Conservation (phyloP, 2,888 invertebrate species). For the Trachelus iudaicus region DNA sequence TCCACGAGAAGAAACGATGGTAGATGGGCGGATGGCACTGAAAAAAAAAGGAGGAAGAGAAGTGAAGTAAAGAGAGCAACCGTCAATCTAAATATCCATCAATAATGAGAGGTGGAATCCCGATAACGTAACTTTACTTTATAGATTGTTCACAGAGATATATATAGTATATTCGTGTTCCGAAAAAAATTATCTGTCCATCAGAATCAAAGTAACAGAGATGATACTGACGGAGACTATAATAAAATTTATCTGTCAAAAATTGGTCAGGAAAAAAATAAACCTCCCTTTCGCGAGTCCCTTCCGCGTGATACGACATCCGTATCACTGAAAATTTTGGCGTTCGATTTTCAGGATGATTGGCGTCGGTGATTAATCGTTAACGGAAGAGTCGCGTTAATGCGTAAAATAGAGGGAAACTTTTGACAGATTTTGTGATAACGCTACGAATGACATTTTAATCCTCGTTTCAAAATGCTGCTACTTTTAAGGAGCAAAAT, state of each 20-base stretch:
- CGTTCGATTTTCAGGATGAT: neutral
- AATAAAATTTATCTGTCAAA: neutral
- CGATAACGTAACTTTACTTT: neutral
- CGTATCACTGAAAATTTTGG: neutral
- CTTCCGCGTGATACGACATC: neutral
- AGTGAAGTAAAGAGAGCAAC: neutral
- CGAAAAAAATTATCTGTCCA: neutral
- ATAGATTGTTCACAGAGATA: neutral
- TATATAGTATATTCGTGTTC: neutral
- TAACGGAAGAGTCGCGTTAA: neutral
- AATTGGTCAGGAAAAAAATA: neutral
- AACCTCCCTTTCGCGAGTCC: neutral
- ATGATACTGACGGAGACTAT: neutral
- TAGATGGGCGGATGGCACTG: neutral
- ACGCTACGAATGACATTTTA: neutral
- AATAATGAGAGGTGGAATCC: slow-evolving; percentile 11
- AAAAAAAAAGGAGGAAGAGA: slow-evolving; percentile 1
- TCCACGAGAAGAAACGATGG: slow-evolving; percentile 8
- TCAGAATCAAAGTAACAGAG: neutral
- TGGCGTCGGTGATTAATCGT: slow-evolving; percentile 35
- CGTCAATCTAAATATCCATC: slow-evolving; percentile 22
- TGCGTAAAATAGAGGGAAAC: slow-evolving; percentile 29
- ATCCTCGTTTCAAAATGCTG: slow-evolving; percentile 16
- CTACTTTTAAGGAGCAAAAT: slow-evolving; percentile 20
- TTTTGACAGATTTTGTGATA: slow-evolving; percentile 15